phyloP scores from a whole-genome alignment of 1,140 invertebrate species.

The Pectinophora gossypiella region DNA sequence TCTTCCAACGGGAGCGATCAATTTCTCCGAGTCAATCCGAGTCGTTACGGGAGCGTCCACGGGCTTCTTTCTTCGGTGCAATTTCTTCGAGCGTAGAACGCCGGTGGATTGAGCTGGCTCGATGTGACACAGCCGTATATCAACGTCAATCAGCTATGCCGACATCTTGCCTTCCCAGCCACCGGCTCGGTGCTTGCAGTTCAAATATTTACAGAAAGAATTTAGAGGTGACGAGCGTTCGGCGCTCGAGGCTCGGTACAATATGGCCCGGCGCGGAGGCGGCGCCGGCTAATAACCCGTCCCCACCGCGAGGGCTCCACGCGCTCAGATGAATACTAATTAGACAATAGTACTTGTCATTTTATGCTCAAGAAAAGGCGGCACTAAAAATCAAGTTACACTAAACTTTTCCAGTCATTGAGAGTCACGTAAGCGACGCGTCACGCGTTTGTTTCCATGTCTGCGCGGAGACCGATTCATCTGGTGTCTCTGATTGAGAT shows the following conservation, averaged over 20 bases:
- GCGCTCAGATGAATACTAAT: slow-evolving; percentile 74
- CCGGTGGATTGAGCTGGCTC: slow-evolving; percentile 78
- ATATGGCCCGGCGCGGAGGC: slow-evolving; percentile 73
- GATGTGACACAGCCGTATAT: slow-evolving; percentile 80
- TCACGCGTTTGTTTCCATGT: neutral
- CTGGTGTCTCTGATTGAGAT: neutral
- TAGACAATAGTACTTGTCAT: slow-evolving; percentile 67
- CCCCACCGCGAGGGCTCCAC: slow-evolving; percentile 72
- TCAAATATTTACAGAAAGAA: slow-evolving; percentile 66
- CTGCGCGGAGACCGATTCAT: neutral
- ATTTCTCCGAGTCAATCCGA: slow-evolving; percentile 26
- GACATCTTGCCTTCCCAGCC: slow-evolving; percentile 81
- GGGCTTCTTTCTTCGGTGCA: slow-evolving; percentile 19
- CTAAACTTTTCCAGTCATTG: neutral
- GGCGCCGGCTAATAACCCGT: slow-evolving; percentile 73
- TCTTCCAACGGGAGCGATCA: slow-evolving; percentile 59
- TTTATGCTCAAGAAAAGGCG: slow-evolving; percentile 11
- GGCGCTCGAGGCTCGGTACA: slow-evolving; percentile 70
- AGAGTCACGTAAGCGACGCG: neutral
- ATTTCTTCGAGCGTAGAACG: slow-evolving; percentile 70
- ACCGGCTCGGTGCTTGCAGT: slow-evolving; percentile 57
- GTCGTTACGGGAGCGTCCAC: slow-evolving; percentile 50
- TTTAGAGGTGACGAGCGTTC: slow-evolving; percentile 55
- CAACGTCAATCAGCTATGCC: slow-evolving; percentile 80
- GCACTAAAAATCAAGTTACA: neutral